Evolutionary conservation across 2,797 vertebrate species (phyloP).

Genomic region (Danio choprae): DNA sequence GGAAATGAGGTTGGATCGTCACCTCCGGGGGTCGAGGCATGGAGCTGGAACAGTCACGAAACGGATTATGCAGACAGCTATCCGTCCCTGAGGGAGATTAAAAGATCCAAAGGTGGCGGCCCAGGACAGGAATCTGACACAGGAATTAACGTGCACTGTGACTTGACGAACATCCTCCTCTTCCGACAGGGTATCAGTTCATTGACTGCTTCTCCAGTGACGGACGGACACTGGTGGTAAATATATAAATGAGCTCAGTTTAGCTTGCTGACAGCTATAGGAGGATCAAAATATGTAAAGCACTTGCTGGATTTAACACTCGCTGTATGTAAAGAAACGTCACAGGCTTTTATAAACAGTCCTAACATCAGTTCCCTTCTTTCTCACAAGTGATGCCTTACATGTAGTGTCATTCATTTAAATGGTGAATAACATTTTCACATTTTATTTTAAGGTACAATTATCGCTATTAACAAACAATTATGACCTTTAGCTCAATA

Average conservation of each 20-base stretch:
- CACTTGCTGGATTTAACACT: constrained; percentile 4
- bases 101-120: constrained; percentile 34
- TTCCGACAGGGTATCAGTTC: not conserved
- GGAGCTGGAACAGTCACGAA: constrained; percentile 32
- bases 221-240: constrained; percentile 3
- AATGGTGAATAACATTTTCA: no score
- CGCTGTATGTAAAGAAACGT: not conserved
- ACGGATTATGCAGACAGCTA: constrained; percentile 38
- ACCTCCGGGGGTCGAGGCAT: constrained; percentile 44
- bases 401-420: no score
- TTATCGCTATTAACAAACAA: no score
- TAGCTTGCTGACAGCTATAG: constrained; percentile 39
- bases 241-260: constrained; percentile 39
- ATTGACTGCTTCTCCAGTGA: constrained; percentile 20
- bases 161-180: constrained; percentile 13
- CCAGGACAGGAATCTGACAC: constrained; percentile 49
- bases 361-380: not conserved
- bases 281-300: constrained; percentile 4
- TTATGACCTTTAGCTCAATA: no score
- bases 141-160: constrained; percentile 19
- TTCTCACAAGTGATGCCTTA: constrained; percentile 7
- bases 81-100: constrained; percentile 45
- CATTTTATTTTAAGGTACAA: no score
- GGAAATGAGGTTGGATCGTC: constrained; percentile 41
- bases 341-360: not conserved